Base-by-base conservation (phyloP, 2,113 vertebrate genomes). In the Nibea coibor region DNA sequence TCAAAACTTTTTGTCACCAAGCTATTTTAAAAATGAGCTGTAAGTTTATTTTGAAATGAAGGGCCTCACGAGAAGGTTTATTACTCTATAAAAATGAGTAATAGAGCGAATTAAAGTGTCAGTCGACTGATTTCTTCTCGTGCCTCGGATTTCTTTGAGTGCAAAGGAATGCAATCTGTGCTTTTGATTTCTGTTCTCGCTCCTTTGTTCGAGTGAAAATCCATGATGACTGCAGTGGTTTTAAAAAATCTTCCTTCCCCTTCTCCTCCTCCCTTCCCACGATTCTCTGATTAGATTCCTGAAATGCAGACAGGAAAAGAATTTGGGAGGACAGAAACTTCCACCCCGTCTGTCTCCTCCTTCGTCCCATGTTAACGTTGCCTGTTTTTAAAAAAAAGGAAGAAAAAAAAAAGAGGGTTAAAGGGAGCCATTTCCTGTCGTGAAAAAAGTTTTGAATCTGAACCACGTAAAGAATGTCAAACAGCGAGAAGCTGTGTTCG, bases 251-350 rank as follows among this genome's bases (percentile, higher is more conserved):
- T 35, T 59, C 51, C 61, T 69, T 68, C 48, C 62, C 42, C n/a
- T 76, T 35, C 35, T 35, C 35, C 56, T 65, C 54, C 72, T 72
- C 66, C 67, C 72, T 72, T 82, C 81, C 74, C 53, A 64, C 43
- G 54, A 82, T 69, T 81, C 61, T 77, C 75, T 78, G 86, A 90
- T 87, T 87, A 81, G 79, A 86, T 83, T 83, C 71, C 74, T 90
- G 80, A 86, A 85, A 86, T 79, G 78, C 87, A 85, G 72, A 87
- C 85, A 80, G 85, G 87, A 87, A 86, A 86, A 88, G 63, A 83
- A 83, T 85, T 83, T 83, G 68, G 74, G 67, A 84, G 72, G 71
- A 73, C 62, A 75, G 22, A 78, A 39, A 28, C 76, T 76, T 85
- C 70, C 62, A 63, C 45, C 39, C 77, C 26, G 50, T 77, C 73